phyloP scores from a whole-genome alignment of 2,888 invertebrate genomes.

The Ophion ventricosus region DNA sequence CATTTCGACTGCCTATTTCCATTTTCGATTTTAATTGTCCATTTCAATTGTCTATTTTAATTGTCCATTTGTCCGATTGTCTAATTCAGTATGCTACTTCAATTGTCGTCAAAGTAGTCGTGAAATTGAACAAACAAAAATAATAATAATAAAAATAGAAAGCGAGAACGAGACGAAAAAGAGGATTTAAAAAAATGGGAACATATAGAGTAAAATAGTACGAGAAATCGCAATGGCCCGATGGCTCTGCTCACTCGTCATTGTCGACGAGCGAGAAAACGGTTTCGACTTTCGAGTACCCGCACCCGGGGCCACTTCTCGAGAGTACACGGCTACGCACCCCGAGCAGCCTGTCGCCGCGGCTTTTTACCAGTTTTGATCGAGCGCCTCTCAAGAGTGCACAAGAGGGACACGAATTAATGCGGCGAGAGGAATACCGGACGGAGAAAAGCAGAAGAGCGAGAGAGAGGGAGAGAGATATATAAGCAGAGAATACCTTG shows the following conservation, averaged over 20 bases:
- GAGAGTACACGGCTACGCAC: constrained; percentile 65
- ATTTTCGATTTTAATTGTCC: too few species aligned
- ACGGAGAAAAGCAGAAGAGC: constrained; percentile 20
- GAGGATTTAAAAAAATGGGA: neutral
- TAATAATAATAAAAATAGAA: neutral
- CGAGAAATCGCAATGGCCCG: constrained; percentile 67
- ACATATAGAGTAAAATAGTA: constrained; percentile 33
- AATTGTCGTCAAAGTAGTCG: too few species aligned
- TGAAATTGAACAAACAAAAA: neutral
- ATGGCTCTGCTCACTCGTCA: constrained; percentile 60
- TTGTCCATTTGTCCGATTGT: too few species aligned
- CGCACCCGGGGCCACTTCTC: constrained; percentile 69
- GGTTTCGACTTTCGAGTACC: constrained; percentile 80
- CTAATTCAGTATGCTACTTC: too few species aligned
- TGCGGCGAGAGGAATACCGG: constrained; percentile 60
- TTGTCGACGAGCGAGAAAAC: constrained; percentile 74
- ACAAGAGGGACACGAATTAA: constrained; percentile 79
- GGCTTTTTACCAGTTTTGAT: constrained; percentile 80
- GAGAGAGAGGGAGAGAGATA: constrained; percentile 66
- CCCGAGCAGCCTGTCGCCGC: constrained; percentile 74
- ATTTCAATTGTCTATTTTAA: too few species aligned
- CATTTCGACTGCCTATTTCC: too few species aligned
- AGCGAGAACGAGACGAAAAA: neutral
- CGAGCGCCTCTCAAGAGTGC: constrained; percentile 81
- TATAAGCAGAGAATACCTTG: constrained; percentile 31